A percentile compares a stretch with the other conserved stretches of the same genome.
Evolutionary conservation across 2,797 vertebrate species (phyloP).

Genomic region (Diplodus puntazzo): DNA sequence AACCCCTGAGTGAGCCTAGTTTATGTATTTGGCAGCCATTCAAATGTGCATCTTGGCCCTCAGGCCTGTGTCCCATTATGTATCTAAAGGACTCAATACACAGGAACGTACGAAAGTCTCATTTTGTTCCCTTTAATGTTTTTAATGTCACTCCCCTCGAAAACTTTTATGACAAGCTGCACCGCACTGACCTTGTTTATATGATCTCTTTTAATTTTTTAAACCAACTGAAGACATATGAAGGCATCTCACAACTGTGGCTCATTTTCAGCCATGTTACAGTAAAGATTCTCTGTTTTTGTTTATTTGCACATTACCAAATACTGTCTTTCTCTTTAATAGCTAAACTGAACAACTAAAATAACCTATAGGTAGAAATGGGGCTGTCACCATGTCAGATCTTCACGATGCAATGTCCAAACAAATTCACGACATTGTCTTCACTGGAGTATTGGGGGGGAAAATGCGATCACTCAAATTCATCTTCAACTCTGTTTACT

Average conservation of each 20-base stretch:
- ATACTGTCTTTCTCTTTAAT: too few species aligned
- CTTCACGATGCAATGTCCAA: too few species aligned
- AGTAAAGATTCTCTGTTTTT: neutral
- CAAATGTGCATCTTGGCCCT: constrained; percentile 73
- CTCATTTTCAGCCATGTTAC: neutral
- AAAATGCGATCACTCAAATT: too few species aligned
- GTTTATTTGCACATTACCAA: neutral
- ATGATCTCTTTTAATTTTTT: constrained; percentile 5
- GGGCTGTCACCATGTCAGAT: too few species aligned
- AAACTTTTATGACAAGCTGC: constrained; percentile 34
- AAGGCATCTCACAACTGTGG: neutral
- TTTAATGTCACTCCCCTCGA: constrained; percentile 20
- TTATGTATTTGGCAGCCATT: constrained; percentile 78
- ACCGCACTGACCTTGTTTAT: neutral
- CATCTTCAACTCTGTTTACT: too few species aligned
- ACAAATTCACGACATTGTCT: too few species aligned
- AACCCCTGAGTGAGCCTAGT: constrained; percentile 82
- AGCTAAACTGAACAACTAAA: too few species aligned
- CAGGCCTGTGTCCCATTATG: constrained; percentile 64
- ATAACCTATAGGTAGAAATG: too few species aligned
- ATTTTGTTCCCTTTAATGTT: constrained; percentile 51
- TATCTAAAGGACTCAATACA: constrained; percentile 54
- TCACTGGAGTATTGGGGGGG: too few species aligned
- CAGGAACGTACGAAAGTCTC: constrained; percentile 37
- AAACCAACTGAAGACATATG: neutral